Conservation (phyloP, 2,797 vertebrate genomes). For the Sebastes diploproa region DNA sequence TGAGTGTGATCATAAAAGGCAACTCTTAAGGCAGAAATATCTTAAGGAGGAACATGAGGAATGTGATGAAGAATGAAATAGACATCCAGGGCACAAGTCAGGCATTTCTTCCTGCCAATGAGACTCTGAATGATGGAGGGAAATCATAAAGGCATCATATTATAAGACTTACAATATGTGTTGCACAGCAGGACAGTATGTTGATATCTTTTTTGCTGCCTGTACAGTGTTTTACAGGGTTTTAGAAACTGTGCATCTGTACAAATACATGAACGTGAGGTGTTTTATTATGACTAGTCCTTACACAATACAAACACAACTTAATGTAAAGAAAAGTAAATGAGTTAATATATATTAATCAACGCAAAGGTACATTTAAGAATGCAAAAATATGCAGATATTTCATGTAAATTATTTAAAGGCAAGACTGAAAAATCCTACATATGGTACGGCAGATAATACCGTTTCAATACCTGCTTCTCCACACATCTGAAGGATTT, state of each 20-base stretch:
- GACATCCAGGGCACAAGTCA: constrained; percentile 4
- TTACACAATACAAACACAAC: constrained; percentile 24
- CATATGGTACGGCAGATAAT: not conserved
- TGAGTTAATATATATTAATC: not conserved
- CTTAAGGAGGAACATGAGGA: constrained; percentile 31
- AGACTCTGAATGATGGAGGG: constrained; percentile 1
- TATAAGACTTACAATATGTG: constrained; percentile 8
- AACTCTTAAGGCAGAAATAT: constrained; percentile 78
- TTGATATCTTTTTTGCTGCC: constrained; percentile 21
- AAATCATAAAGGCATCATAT: constrained; percentile 57
- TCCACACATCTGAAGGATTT: not conserved
- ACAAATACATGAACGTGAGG: constrained; percentile 20
- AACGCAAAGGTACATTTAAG: constrained; percentile 13
- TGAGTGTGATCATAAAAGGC: constrained; percentile 58
- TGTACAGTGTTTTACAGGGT: constrained; percentile 16
- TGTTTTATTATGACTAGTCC: constrained; percentile 15
- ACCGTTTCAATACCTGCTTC: not conserved
- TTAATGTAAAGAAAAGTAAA: constrained; percentile 16
- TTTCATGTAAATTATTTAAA: constrained; percentile 27
- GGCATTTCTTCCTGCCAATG: not conserved
- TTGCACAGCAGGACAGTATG: not conserved
- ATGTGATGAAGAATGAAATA: constrained; percentile 26
- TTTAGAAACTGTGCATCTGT: constrained; percentile 12
- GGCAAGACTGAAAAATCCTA: not conserved
- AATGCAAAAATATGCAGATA: constrained; percentile 19